Percentiles rank a stretch among this genome's conserved stretches.
Evolutionary conservation across 2,797 vertebrate species (phyloP).

Genomic region (Meriones psammophilus): DNA sequence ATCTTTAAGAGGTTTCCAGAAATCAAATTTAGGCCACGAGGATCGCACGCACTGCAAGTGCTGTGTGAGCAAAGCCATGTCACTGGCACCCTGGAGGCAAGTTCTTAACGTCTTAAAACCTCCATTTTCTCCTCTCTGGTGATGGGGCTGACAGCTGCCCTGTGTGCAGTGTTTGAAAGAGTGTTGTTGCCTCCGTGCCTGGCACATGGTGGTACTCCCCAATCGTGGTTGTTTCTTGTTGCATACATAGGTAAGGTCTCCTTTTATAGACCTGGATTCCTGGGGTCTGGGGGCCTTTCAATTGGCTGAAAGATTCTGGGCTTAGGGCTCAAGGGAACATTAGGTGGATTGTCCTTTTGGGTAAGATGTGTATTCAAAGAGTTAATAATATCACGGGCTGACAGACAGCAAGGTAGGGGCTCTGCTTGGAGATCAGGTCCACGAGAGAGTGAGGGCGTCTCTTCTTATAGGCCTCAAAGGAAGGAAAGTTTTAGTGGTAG

Average conservation of each 20-base stretch:
- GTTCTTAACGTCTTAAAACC: neutral
- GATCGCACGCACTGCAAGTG: neutral
- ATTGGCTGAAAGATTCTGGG: neutral
- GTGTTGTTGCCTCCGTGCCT: neutral
- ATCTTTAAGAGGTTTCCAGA: neutral
- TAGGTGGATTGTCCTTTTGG: neutral
- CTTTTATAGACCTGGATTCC: neutral
- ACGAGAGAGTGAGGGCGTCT: too few relatives aligned
- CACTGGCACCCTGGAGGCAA: neutral
- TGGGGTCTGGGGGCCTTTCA: neutral
- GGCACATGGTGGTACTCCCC: neutral
- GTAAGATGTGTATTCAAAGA: neutral
- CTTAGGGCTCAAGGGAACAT: neutral
- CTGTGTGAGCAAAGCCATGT: neutral
- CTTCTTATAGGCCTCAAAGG: neutral
- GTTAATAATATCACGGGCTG: neutral
- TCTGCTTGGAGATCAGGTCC: neutral
- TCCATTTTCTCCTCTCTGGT: neutral
- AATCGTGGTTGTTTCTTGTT: too few relatives aligned
- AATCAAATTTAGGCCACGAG: neutral
- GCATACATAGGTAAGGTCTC: neutral
- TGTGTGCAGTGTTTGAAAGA: too few relatives aligned
- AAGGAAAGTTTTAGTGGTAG: neutral
- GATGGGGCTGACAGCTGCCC: neutral
- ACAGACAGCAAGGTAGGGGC: neutral